Base-by-base conservation (phyloP, 2,113 vertebrate species). In the Vidua chalybeata region DNA sequence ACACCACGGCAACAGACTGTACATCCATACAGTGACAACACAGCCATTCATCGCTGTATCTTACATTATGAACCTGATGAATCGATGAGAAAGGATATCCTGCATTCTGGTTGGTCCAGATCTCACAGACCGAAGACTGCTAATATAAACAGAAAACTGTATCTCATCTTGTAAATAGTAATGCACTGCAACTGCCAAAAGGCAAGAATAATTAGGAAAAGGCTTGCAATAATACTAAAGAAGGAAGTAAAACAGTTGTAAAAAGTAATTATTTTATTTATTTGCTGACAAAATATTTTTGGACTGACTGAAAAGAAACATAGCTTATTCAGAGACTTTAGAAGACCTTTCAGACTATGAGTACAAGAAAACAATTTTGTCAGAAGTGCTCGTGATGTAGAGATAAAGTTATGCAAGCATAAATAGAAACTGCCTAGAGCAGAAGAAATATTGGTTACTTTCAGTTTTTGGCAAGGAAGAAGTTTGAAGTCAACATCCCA, bases 1-100 rank as follows among this genome's bases (percentile, higher is more conserved):
- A 98, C 97, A 98, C 39, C 96, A 96, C 26, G 75, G 97, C 93
- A 48, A 97, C 97, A 98, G 95, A 98, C 59, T 73, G 95, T 76
- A 98, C 72, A 98, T 90, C 35, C 94, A 97, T 54, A 88, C 95
- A 97, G 96, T 75, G 96, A 97, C 96, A 97, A 97, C 95, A 97
- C 17, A 98, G 96, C 96, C 94, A 28, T 97, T 96, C 66, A 98
- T 91, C 87, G 1, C 93, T 92, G 94, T 92, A 63, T 97, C 98
- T 98, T 98, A 98, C 98, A 98, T 98, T 98, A 98, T 98, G 98
- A 93, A 98, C 98, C 98, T 98, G 98, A 96, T 98, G 98, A 58
- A 98, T 98, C 96, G 98, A 98, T 95, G 98, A 97, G 98, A 98
- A 98, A 98, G 98, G 98, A 97, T 98, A 98, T 98, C 98, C 98